Conservation (phyloP, 1,140 invertebrate genomes). For the Bathynomus jamesi region DNA sequence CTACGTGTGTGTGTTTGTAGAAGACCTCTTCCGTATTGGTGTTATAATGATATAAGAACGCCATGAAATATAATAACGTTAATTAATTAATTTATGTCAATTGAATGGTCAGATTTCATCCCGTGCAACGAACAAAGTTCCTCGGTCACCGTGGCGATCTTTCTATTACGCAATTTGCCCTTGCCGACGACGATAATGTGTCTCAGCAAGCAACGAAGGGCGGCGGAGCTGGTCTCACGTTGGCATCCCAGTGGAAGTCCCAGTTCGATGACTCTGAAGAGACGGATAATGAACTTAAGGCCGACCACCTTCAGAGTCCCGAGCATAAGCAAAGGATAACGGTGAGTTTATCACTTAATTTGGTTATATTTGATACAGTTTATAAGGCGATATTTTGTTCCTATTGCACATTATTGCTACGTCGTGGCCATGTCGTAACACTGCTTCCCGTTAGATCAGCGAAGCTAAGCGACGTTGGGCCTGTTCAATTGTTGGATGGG, state of each 20-base stretch:
- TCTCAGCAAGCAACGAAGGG: conserved; percentile 68
- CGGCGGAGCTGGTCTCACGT: conserved; percentile 57
- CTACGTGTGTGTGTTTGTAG: no score
- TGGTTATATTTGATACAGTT: not conserved
- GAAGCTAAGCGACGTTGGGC: no score
- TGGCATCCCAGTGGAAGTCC: conserved; percentile 87
- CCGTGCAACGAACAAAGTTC: conserved; percentile 34
- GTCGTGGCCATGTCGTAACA: no score
- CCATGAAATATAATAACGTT: no score
- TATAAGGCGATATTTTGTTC: no score
- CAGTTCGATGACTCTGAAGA: conserved; percentile 90
- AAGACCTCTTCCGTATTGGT: no score
- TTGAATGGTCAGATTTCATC: conserved; percentile 35
- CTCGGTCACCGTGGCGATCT: conserved; percentile 46
- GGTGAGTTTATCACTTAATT: no score
- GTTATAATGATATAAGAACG: no score
- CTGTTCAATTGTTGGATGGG: no score
- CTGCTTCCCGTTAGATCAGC: no score
- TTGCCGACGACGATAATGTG: conserved; percentile 87
- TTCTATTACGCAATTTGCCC: conserved; percentile 77
- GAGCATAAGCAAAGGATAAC: conserved; percentile 50
- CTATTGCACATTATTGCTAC: no score
- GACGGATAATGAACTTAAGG: conserved; percentile 83
- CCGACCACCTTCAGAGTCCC: conserved; percentile 62
- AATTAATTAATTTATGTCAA: no score